A percentile compares a stretch with the other conserved stretches of the same genome.
phyloP scores from a whole-genome alignment of 2,888 invertebrate species.

The Euclidia mi region DNA sequence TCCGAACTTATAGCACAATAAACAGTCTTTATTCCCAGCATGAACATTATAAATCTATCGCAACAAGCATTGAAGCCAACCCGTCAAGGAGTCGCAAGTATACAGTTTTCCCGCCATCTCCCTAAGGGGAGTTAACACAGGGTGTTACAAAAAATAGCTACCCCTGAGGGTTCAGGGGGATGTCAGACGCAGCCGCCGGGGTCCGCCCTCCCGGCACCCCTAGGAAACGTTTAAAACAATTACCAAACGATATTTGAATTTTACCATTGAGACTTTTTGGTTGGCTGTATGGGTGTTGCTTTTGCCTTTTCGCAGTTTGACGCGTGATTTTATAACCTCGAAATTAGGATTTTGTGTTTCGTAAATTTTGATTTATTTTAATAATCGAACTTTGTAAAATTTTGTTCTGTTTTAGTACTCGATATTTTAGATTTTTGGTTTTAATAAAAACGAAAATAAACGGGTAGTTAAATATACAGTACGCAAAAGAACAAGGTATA shows the following conservation, averaged over 20 bases:
- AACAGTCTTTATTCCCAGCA: not conserved
- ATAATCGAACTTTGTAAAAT: too few species aligned
- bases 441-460: too few species aligned
- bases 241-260: slow-evolving; percentile 73
- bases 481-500: too few species aligned
- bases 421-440: too few species aligned
- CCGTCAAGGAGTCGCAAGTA: slow-evolving; percentile 46
- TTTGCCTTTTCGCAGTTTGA: slow-evolving; percentile 34
- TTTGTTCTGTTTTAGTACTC: too few species aligned
- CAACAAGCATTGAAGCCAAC: slow-evolving; percentile 39
- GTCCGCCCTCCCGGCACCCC: slow-evolving; percentile 53
- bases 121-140: slow-evolving; percentile 54
- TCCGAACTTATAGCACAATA: too few species aligned
- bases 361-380: too few species aligned
- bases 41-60: slow-evolving; percentile 23
- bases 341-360: not conserved
- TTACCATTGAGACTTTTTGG: slow-evolving; percentile 54
- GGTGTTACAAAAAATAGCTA: slow-evolving; percentile 85
- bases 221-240: slow-evolving; percentile 75
- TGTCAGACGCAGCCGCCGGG: slow-evolving; percentile 76
- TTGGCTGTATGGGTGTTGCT: slow-evolving; percentile 33
- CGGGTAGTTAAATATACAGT: too few species aligned
- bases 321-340: slow-evolving; percentile 14
- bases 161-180: slow-evolving; percentile 74
- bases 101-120: slow-evolving; percentile 43